Conservation (phyloP, 1,140 invertebrate genomes). For the Temnothorax longispinosus region DNA sequence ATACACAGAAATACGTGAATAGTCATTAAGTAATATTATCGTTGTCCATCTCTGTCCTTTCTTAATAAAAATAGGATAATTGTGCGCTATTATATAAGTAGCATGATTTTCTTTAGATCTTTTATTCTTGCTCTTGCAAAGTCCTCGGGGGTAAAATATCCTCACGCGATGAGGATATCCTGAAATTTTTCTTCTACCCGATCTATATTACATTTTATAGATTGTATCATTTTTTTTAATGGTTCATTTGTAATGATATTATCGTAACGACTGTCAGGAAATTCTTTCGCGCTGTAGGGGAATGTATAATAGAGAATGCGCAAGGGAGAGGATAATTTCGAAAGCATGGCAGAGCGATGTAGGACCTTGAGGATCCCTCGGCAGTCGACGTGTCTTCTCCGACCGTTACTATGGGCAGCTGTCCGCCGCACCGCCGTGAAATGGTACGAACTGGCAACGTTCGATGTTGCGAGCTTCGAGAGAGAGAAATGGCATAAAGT, state of each 20-base stretch:
- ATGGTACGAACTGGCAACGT: slow-evolving; percentile 59
- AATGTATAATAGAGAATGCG: slow-evolving; percentile 12
- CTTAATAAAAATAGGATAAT: neutral
- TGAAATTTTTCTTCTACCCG: neutral
- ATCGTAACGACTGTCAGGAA: neutral
- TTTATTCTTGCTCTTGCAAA: neutral
- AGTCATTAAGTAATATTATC: neutral
- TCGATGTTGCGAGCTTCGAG: slow-evolving; percentile 12
- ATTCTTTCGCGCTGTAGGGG: slow-evolving; percentile 8
- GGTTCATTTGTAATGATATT: slow-evolving; percentile 4
- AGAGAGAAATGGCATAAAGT: slow-evolving; percentile 49
- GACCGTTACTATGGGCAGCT: slow-evolving; percentile 74
- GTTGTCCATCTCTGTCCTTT: neutral
- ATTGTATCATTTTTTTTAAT: neutral
- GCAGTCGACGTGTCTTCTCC: slow-evolving; percentile 58
- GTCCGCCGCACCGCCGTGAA: slow-evolving; percentile 59
- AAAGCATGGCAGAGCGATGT: slow-evolving; percentile 52
- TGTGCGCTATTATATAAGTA: neutral
- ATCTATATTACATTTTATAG: neutral
- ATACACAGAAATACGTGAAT: neutral
- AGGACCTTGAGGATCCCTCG: slow-evolving; percentile 70
- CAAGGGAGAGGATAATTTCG: slow-evolving; percentile 56
- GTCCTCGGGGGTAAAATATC: neutral
- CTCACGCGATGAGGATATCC: neutral
- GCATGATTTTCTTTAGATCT: neutral